These are phyloP conservation scores for Phocides pigmalion DNA, from an alignment of 1,140 invertebrate genomes.

Conservation along the genomic window DNA sequence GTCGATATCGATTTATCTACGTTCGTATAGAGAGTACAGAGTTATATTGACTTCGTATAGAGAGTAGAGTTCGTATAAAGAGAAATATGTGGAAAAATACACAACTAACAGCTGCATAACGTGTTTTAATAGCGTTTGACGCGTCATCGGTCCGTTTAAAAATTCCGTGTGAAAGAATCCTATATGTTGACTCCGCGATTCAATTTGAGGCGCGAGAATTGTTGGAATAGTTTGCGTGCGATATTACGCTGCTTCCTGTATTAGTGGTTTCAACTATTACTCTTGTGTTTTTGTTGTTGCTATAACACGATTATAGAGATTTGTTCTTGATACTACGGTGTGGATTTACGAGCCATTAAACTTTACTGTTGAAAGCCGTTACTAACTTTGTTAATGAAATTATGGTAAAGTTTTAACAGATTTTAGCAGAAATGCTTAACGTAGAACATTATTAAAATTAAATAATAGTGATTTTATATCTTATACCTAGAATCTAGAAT, in stretches of 20 bases:
- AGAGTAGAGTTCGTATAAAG: too few relatives aligned
- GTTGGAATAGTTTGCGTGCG: constrained; percentile 11
- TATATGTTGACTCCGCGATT: neutral
- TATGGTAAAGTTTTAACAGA: neutral
- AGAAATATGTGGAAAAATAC: too few relatives aligned
- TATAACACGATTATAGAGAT: neutral
- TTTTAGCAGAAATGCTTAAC: neutral
- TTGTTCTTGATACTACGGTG: neutral
- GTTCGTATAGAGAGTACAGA: too few relatives aligned
- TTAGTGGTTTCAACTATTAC: neutral
- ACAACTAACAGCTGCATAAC: too few relatives aligned
- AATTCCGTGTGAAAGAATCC: too few relatives aligned
- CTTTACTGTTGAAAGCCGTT: neutral
- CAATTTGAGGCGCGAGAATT: constrained; percentile 4
- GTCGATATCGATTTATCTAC: too few relatives aligned
- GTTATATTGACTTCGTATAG: too few relatives aligned
- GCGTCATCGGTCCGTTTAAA: too few relatives aligned
- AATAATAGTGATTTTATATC: too few relatives aligned
- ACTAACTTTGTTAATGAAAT: neutral
- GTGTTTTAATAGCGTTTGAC: too few relatives aligned
- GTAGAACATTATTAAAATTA: neutral
- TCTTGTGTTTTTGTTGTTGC: neutral
- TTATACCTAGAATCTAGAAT: too few relatives aligned
- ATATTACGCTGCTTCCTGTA: constrained; percentile 9
- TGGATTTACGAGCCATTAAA: neutral